phyloP scores from a whole-genome alignment of 2,888 invertebrate species.

The Cerastoderma edule region DNA sequence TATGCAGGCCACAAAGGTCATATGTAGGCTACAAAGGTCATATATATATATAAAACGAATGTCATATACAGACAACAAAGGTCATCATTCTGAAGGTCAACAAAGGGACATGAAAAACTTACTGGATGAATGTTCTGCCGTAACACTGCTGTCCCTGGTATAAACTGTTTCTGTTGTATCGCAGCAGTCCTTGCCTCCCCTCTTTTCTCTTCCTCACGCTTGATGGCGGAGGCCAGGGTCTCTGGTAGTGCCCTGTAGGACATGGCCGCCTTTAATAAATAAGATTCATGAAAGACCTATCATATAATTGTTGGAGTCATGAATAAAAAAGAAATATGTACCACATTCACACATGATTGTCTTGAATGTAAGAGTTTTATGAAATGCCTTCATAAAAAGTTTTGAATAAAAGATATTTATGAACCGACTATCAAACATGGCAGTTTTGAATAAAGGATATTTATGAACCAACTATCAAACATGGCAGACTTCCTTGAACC shows the following conservation, averaged over 20 bases:
- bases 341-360: background rate
- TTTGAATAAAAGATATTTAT: background rate
- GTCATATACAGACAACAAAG: too few relatives aligned
- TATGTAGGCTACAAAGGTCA: too few relatives aligned
- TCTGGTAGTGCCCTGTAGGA: constrained; percentile 40
- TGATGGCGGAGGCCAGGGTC: constrained; percentile 35
- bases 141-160: constrained; percentile 27
- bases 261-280: background rate
- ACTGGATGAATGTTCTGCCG: constrained; percentile 11
- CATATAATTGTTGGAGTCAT: too few relatives aligned
- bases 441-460: background rate
- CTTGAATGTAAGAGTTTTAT: background rate
- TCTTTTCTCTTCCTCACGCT: constrained; percentile 45
- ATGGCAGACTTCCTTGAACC: too few relatives aligned
- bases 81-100: background rate
- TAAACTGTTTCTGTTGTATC: too few relatives aligned
- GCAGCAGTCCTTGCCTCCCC: constrained; percentile 29
- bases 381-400: constrained; percentile 1
- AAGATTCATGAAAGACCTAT: background rate
- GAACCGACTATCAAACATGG: background rate
- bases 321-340: background rate
- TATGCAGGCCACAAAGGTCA: too few relatives aligned
- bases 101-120: background rate
- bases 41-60: too few relatives aligned
- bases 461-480: too few relatives aligned